phyloP scores from a whole-genome alignment of 2,888 invertebrate genomes.

The Tenthredo notha region DNA sequence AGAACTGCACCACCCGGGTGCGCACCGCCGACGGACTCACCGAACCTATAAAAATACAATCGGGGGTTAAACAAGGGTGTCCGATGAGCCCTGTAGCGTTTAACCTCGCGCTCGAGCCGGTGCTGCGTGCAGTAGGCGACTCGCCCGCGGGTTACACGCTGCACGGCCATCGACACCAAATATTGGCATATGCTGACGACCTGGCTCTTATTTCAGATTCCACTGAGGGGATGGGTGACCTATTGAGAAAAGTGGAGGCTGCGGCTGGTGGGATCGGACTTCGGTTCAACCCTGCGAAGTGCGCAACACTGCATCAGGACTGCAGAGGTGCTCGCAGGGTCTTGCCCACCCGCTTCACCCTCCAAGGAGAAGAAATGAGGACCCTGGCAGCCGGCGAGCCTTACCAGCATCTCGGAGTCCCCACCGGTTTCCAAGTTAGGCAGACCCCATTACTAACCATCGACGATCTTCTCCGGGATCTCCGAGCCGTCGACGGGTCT shows the following conservation, averaged over 20 bases:
- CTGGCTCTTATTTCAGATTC: constrained; percentile 51
- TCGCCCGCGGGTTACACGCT: constrained; percentile 52
- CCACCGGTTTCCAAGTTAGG: constrained; percentile 64
- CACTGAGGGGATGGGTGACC: constrained; percentile 59
- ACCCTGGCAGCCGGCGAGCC: constrained; percentile 61
- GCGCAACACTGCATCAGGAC: constrained; percentile 63
- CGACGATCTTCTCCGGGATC: constrained; percentile 58
- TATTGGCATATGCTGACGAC: constrained; percentile 57
- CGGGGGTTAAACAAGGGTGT: constrained; percentile 71
- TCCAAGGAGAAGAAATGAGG: constrained; percentile 59
- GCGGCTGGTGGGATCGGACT: constrained; percentile 60
- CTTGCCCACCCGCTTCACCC: constrained; percentile 56
- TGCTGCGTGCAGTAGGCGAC: constrained; percentile 56
- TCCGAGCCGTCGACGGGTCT: constrained; percentile 55
- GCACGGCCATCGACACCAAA: constrained; percentile 1
- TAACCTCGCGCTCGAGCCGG: constrained; percentile 68
- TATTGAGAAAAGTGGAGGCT: constrained; percentile 46
- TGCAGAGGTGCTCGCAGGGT: constrained; percentile 54
- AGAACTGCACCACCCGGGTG: constrained; percentile 58
- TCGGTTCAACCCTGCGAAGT: constrained; percentile 67
- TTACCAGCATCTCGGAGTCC: constrained; percentile 70
- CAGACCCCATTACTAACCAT: constrained; percentile 61
- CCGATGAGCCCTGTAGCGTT: constrained; percentile 71
- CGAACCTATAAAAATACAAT: constrained; percentile 58
- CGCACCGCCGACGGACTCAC: constrained; percentile 52